Evolutionary conservation across 2,797 vertebrate species (phyloP).

Genomic region (Novumbra hubbsi): DNA sequence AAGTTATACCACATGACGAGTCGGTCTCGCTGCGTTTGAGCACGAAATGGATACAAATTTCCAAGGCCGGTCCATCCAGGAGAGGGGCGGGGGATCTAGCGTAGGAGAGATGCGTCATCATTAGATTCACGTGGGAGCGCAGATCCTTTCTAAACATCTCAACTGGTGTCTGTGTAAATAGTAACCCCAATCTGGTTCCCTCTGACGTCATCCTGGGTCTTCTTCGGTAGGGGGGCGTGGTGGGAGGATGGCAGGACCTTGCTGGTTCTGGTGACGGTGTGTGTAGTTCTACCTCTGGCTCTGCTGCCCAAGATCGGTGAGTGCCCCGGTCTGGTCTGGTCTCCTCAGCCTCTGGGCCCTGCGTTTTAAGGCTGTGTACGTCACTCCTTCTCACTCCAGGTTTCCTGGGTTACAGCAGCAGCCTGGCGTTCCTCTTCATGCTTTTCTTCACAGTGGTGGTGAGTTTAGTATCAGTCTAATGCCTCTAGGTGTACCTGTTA

Average conservation of each 20-base stretch:
- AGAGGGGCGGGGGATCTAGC: constrained; percentile 53
- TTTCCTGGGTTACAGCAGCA: constrained; percentile 95
- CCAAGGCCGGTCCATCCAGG: constrained; percentile 70
- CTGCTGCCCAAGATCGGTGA: constrained; percentile 91
- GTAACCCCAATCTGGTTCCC: neutral
- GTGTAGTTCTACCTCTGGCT: constrained; percentile 86
- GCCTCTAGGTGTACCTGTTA: neutral
- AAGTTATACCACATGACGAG: constrained; percentile 83
- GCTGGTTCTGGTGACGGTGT: constrained; percentile 80
- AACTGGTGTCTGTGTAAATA: neutral
- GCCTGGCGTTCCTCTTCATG: constrained; percentile 92
- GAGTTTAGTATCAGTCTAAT: constrained; percentile 63
- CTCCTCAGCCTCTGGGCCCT: neutral
- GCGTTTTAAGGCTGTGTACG: neutral
- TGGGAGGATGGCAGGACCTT: constrained; percentile 84
- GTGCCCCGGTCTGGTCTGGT: constrained; percentile 27
- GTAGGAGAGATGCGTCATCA: constrained; percentile 46
- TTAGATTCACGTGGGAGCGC: constrained; percentile 44
- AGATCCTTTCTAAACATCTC: neutral
- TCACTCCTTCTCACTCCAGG: constrained; percentile 72
- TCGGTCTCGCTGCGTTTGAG: constrained; percentile 78
- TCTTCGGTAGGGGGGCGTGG: constrained; percentile 76
- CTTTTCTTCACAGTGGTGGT: constrained; percentile 91
- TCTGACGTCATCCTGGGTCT: constrained; percentile 2
- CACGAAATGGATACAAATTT: constrained; percentile 81